Evolutionary conservation across 2,888 invertebrate species (phyloP).

Genomic region (Automeris io): DNA sequence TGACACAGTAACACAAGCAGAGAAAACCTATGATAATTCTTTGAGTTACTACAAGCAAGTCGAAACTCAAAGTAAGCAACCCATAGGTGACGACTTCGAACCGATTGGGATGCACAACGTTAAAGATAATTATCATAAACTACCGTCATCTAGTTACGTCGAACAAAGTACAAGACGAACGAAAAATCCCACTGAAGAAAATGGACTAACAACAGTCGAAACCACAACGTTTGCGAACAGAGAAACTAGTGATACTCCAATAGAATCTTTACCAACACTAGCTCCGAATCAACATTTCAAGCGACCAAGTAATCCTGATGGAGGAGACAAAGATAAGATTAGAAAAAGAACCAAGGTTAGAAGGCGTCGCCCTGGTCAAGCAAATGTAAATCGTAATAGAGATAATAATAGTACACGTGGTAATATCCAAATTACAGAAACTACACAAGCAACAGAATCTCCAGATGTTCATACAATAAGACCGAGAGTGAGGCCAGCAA

Average conservation of each 20-base stretch:
- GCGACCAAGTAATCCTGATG: constrained; percentile 40
- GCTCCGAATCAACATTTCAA: constrained; percentile 68
- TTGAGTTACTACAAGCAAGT: constrained; percentile 56
- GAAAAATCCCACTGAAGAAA: constrained; percentile 52
- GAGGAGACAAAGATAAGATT: constrained; percentile 51
- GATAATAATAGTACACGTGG: constrained; percentile 31
- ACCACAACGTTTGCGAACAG: constrained; percentile 41
- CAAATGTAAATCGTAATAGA: constrained; percentile 40
- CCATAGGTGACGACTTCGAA: constrained; percentile 64
- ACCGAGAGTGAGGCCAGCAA: constrained; percentile 51
- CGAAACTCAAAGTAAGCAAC: constrained; percentile 68
- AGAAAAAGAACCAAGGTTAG: constrained; percentile 66
- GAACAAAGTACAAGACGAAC: constrained; percentile 52
- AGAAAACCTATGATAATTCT: constrained; percentile 60
- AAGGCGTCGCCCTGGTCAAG: constrained; percentile 59
- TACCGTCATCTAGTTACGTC: constrained; percentile 57
- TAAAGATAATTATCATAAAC: constrained; percentile 67
- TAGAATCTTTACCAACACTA: constrained; percentile 60
- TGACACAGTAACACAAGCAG: constrained; percentile 61
- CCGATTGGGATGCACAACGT: constrained; percentile 63
- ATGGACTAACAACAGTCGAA: constrained; percentile 30
- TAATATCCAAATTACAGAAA: constrained; percentile 38
- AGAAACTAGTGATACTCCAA: constrained; percentile 33
- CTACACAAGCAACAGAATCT: constrained; percentile 32
- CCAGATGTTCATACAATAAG: constrained; percentile 56